Base-by-base conservation (phyloP, 2,888 invertebrate species). In the Cerceris rybyensis region DNA sequence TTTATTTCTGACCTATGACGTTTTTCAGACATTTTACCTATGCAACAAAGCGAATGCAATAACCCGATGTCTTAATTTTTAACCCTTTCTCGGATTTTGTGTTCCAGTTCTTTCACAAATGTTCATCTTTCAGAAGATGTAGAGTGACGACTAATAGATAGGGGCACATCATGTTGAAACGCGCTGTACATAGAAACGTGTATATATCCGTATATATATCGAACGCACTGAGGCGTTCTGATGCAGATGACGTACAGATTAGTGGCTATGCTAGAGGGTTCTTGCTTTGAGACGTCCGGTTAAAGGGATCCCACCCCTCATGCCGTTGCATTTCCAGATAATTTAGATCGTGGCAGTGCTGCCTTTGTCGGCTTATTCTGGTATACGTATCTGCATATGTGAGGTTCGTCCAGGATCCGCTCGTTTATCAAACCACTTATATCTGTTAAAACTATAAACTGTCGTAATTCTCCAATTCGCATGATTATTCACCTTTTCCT, bases 161-260 rank as follows among this genome's bases (percentile, higher is more conserved):
- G n/a, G n/a, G n/a, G n/a, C n/a, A n/a, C n/a, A n/a, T n/a, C n/a
- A n/a, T n/a, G n/a, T n/a, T n/a, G n/a, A n/a, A n/a, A n/a, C n/a
- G n/a, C n/a, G n/a, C n/a, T n/a, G n/a, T 43, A 14, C 43, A 46
- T 61, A 16, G 7, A 17, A 8, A 11, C 57, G 6, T 9, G 49
- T 7, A 52, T 9, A 55, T 2, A 13, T n/a, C n/a, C 42, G 14
- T 14, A 73, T 46, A 46, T 55, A 63, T 60, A 63, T 78, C 49
- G 81, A 76, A 69, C 70, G 42, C 16, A 17, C 49, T 52, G 46
- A 68, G 78, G 80, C 81, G 28, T 82, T 86, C 84, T 80, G 83
- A 87, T 82, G 88, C 79, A 83, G 81, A 87, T 86, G 88, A 87
- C 88, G 86, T 81, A 84, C 80, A 84, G 87, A 88, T 88, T 88